Evolutionary conservation across 1,140 invertebrate species (phyloP).

Genomic region (Eulimnadia texana): DNA sequence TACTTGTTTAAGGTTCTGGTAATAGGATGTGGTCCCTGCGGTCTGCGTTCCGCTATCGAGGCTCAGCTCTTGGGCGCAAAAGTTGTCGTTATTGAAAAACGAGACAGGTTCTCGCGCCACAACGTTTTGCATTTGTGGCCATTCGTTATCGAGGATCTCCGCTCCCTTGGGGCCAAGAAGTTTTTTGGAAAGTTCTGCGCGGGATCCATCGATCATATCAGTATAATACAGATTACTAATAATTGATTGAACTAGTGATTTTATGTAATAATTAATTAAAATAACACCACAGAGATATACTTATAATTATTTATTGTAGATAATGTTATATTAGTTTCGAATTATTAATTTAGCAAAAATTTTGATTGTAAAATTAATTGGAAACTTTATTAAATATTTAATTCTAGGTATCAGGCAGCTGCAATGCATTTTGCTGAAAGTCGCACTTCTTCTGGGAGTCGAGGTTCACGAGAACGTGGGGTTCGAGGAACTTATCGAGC

Average conservation of each 20-base stretch:
- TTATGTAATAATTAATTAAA: no score
- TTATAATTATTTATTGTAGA: no score
- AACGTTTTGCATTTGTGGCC: slow-evolving; percentile 99
- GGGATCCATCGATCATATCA: slow-evolving; percentile 95
- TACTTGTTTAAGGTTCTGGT: slow-evolving; percentile 55
- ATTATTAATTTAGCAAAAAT: no score
- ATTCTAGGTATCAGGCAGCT: slow-evolving; percentile 67
- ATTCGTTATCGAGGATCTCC: slow-evolving; percentile 91
- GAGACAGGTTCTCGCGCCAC: slow-evolving; percentile 86
- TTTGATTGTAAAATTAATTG: no score
- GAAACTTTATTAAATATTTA: no score
- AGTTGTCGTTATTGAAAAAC: slow-evolving; percentile 82
- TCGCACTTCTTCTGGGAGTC: slow-evolving; percentile 86
- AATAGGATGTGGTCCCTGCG: slow-evolving; percentile 90
- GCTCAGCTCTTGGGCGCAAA: slow-evolving; percentile 89
- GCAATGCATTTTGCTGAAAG: slow-evolving; percentile 90
- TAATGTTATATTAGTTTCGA: no score
- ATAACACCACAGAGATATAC: no score
- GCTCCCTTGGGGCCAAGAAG: slow-evolving; percentile 88
- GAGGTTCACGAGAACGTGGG: slow-evolving; percentile 86
- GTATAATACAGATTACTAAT: slow-evolving; percentile 30
- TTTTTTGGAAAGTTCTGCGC: slow-evolving; percentile 99
- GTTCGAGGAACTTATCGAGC: slow-evolving; percentile 71
- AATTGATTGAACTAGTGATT: no score
- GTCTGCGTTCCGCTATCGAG: slow-evolving; percentile 87